Percentiles rank a stretch among this genome's conserved stretches.
phyloP scores from a whole-genome alignment of 92 coral and sea anemone species.

The Heteractis magnifica region DNA sequence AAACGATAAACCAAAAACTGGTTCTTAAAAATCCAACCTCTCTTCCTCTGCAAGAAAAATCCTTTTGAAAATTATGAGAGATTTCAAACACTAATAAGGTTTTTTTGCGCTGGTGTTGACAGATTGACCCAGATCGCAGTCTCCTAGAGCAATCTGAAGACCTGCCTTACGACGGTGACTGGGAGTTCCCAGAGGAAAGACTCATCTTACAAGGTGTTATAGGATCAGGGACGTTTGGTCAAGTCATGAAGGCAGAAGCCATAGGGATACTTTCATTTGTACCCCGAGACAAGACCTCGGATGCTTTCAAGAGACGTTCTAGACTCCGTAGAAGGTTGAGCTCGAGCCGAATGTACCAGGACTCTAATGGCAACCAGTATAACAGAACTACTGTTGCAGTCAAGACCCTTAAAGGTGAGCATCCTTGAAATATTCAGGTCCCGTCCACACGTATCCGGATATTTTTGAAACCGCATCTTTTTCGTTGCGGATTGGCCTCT shows the following conservation, averaged over 20 bases:
- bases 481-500: too few species aligned
- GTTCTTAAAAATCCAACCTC: too few species aligned
- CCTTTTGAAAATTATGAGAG: not conserved
- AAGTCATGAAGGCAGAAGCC: constrained; percentile 89
- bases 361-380: constrained; percentile 44
- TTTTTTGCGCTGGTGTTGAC: not conserved
- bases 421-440: too few species aligned
- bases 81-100: not conserved
- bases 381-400: constrained; percentile 76
- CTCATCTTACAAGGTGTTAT: constrained; percentile 65
- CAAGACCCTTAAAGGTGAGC: constrained; percentile 81
- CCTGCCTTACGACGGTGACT: constrained; percentile 63
- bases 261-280: constrained; percentile 67
- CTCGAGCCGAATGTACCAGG: constrained; percentile 46
- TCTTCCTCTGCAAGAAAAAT: not conserved
- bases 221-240: constrained; percentile 89
- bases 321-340: constrained; percentile 50
- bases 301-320: constrained; percentile 53
- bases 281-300: constrained; percentile 68
- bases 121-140: constrained; percentile 73
- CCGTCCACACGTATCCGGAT: too few species aligned
- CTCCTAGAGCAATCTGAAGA: constrained; percentile 66
- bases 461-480: too few species aligned
- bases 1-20: too few species aligned
- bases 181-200: constrained; percentile 83